phyloP scores from a whole-genome alignment of 2,113 vertebrate species.

The Gobius niger region DNA sequence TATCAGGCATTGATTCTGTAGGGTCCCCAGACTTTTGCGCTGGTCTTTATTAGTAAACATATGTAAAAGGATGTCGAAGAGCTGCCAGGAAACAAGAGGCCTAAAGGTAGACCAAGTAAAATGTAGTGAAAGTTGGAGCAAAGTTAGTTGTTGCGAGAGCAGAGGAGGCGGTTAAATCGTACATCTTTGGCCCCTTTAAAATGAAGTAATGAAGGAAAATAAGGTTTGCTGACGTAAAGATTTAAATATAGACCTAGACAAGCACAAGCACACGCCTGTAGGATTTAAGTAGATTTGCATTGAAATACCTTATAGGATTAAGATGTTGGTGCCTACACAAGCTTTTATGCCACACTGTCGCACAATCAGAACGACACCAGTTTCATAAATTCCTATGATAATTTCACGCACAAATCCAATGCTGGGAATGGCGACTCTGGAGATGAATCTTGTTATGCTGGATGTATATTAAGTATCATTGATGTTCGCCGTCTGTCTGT shows the following conservation, averaged over 20 bases:
- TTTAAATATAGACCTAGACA: conserved; percentile 3
- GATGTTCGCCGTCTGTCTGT: conserved; percentile 42
- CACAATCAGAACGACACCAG: conserved; percentile 27
- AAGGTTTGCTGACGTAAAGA: conserved; percentile 12
- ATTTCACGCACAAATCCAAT: conserved; percentile 31
- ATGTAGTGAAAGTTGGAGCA: too few species aligned
- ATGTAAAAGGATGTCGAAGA: too few species aligned
- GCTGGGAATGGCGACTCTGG: conserved; percentile 29
- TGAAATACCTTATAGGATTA: background rate
- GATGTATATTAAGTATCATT: background rate
- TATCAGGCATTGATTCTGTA: too few species aligned
- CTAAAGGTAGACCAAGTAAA: too few species aligned
- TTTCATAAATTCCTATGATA: conserved; percentile 26
- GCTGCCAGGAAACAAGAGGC: too few species aligned
- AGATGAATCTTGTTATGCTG: conserved; percentile 26
- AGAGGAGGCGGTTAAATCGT: background rate
- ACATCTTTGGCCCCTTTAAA: background rate
- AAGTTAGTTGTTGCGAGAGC: too few species aligned
- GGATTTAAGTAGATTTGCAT: background rate
- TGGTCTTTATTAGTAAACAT: too few species aligned
- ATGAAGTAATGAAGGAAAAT: too few species aligned
- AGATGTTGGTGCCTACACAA: conserved; percentile 24
- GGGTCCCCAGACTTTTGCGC: too few species aligned
- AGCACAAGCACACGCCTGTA: background rate
- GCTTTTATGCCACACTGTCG: conserved; percentile 31